Base-by-base conservation (phyloP, 1,140 invertebrate genomes). In the Drosophila parabipectinata region DNA sequence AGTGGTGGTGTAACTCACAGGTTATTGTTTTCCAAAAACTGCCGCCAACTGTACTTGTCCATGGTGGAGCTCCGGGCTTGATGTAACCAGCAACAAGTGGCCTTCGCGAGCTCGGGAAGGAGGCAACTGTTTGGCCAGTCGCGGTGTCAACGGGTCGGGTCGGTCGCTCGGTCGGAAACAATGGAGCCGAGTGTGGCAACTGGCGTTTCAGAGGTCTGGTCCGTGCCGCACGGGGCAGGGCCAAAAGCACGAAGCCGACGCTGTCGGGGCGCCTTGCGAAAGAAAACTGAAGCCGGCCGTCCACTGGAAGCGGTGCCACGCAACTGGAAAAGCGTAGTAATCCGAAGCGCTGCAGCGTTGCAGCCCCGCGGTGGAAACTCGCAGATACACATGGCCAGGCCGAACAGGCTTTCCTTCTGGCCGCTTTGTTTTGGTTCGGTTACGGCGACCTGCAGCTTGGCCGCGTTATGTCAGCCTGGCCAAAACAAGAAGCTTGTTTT, bases 11-110 rank as follows among this genome's bases (percentile, higher is more conserved):
- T 7, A 28, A 85, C 81, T 85, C 24, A 85, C 81, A 85, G 61
- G 18, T 85, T 87, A 59, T 85, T 87, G 48, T 85, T 87, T 57
- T 78, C 81, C 78, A 85, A 77, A 78, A 85, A 85, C 34, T 71
- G 62, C 30, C 52, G 28, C 82, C 78, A 85, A 26, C 28, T 68
- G 30, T 52, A 34, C 24, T n/a, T 48, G 26, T 74, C 59, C 81
- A 85, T 85, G 10, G 10, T 64, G 39, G 37, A 26, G 32, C 32
- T 32, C 8, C 8, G 30, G 15, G 26, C 26, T 14, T n/a, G 15
- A 28, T 15, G 12, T 7, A 12, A 8, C 24, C 15, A 50, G 59
- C 64, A 71, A 74, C 59, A 74, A 44, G 60, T 74, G 51, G 45
- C 39, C 71, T 58, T 58, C 41, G 9, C 54, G 28, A 48, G 9